These are phyloP conservation scores for Misgurnus mizolepis DNA, from an alignment of 2,113 vertebrate species.

Conservation along the genomic window DNA sequence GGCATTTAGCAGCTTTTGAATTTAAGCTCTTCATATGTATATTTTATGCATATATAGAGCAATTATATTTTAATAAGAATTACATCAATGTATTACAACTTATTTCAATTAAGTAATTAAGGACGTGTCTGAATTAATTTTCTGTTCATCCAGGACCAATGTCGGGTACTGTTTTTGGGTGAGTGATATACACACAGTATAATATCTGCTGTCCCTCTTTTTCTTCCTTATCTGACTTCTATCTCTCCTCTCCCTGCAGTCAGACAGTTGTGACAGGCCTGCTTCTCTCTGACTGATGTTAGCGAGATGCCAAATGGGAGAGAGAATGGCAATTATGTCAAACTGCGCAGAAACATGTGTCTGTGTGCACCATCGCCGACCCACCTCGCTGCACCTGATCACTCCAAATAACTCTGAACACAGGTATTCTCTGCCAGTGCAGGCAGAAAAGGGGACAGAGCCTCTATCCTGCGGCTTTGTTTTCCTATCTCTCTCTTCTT, in stretches of 20 bases:
- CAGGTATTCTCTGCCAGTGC: constrained; percentile 54
- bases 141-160: constrained; percentile 14
- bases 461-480: constrained; percentile 31
- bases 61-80: too few relatives aligned
- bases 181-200: constrained; percentile 2
- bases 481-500: constrained; percentile 22
- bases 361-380: constrained; percentile 66
- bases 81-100: too few relatives aligned
- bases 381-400: constrained; percentile 72
- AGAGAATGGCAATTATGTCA: constrained; percentile 82
- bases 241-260: constrained; percentile 61
- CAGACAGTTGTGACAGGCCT: constrained; percentile 75
- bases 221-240: constrained; percentile 61
- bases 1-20: too few relatives aligned
- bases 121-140: not conserved
- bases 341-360: constrained; percentile 75
- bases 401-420: constrained; percentile 76
- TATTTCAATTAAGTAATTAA: not conserved
- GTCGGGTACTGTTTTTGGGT: not conserved
- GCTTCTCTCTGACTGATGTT: constrained; percentile 77
- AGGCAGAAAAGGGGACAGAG: constrained; percentile 34
- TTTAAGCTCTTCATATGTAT: too few relatives aligned
- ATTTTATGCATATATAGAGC: too few relatives aligned
- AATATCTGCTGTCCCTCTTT: constrained; percentile 11
- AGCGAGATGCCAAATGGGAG: constrained; percentile 75